Conservation (phyloP, 2,888 invertebrate genomes). For the Drosophila longiperda region DNA sequence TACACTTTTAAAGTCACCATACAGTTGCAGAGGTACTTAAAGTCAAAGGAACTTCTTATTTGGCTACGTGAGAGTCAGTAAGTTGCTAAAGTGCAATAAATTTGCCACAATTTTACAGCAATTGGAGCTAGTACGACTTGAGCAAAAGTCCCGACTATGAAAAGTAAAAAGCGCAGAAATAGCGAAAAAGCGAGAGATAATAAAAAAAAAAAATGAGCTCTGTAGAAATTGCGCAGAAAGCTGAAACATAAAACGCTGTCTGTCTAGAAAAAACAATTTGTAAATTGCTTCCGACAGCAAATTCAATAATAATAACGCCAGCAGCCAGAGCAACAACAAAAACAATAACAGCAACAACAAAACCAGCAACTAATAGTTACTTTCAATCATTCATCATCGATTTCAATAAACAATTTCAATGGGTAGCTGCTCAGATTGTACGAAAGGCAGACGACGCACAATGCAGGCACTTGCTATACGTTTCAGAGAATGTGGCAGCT, state of each 20-base stretch:
- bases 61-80: background rate
- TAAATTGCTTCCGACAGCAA: conserved; percentile 79
- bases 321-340: conserved; percentile 27
- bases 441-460: conserved; percentile 60
- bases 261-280: conserved; percentile 76
- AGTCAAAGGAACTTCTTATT: conserved; percentile 21
- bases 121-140: conserved; percentile 5
- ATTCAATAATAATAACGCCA: conserved; percentile 70
- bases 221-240: conserved; percentile 46
- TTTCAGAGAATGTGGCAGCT: conserved; percentile 23
- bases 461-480: conserved; percentile 56
- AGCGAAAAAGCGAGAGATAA: conserved; percentile 9
- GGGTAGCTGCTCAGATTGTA: conserved; percentile 49
- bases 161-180: conserved; percentile 40
- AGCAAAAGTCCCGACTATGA: conserved; percentile 23
- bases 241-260: conserved; percentile 49
- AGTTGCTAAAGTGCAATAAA: conserved; percentile 9
- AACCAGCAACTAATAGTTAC: conserved; percentile 71
- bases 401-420: conserved; percentile 80
- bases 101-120: conserved; percentile 13
- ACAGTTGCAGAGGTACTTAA: background rate
- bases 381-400: conserved; percentile 79
- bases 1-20: background rate
- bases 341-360: conserved; percentile 46
- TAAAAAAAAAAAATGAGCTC: conserved; percentile 19